These are phyloP conservation scores for Cataglyphis hispanica DNA, from an alignment of 1,140 invertebrate genomes.

Conservation along the genomic window DNA sequence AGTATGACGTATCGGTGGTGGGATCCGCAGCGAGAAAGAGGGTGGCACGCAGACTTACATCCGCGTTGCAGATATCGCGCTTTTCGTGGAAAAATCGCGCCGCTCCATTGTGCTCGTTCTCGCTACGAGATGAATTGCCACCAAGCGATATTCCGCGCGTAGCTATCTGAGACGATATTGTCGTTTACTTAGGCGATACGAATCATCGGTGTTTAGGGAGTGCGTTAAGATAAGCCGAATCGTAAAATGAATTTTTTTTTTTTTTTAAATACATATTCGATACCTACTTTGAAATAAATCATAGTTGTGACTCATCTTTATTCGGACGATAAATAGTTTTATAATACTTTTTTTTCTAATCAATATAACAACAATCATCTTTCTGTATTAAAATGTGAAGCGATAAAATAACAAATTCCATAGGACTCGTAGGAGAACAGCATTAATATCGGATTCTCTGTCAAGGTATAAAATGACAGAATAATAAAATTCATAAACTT, in stretches of 20 bases:
- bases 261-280: neutral
- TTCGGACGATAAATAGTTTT: neutral
- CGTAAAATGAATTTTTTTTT: neutral
- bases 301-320: neutral
- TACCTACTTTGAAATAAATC: neutral
- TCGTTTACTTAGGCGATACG: neutral
- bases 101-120: conserved; percentile 48
- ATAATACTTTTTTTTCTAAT: conserved; percentile 8
- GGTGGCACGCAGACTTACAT: conserved; percentile 20
- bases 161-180: neutral
- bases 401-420: conserved; percentile 60
- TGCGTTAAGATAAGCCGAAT: neutral
- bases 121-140: conserved; percentile 49
- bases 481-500: conserved; percentile 65
- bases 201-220: neutral
- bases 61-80: conserved; percentile 40
- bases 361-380: neutral
- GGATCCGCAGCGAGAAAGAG: conserved; percentile 59
- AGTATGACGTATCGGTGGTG: conserved; percentile 80
- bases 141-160: conserved; percentile 24
- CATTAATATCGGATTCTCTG: conserved; percentile 53
- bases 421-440: conserved; percentile 30
- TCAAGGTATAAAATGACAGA: conserved; percentile 57
- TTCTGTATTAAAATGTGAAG: conserved; percentile 26
- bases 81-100: conserved; percentile 34